phyloP scores from a whole-genome alignment of 2,888 invertebrate genomes.

The Chaetoderma sp. region DNA sequence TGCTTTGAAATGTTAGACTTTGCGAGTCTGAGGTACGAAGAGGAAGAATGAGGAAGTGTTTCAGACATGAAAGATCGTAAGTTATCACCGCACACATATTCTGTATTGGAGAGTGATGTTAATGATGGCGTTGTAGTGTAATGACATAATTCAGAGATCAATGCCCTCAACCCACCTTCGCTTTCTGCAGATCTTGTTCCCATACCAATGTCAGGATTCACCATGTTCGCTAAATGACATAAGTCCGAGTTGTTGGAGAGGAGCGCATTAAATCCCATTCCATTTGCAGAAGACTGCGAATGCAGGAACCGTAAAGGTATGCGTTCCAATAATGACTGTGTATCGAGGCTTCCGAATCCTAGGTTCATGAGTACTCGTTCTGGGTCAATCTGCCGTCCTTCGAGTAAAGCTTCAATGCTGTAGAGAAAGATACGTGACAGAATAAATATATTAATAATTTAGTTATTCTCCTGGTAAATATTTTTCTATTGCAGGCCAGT shows the following conservation, averaged over 20 bases:
- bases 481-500: too few relatives aligned
- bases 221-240: slow-evolving; percentile 35
- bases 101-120: too few relatives aligned
- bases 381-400: slow-evolving; percentile 87
- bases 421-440: slow-evolving; percentile 19
- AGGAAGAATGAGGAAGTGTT: too few relatives aligned
- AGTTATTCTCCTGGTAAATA: too few relatives aligned
- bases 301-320: slow-evolving; percentile 84
- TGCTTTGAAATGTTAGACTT: too few relatives aligned
- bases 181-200: too few relatives aligned
- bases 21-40: too few relatives aligned
- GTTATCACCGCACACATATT: too few relatives aligned
- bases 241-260: slow-evolving; percentile 67
- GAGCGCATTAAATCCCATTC: slow-evolving; percentile 84
- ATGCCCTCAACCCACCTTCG: too few relatives aligned
- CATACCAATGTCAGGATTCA: slow-evolving; percentile 21
- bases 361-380: slow-evolving; percentile 85
- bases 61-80: too few relatives aligned
- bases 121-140: too few relatives aligned
- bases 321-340: slow-evolving; percentile 69
- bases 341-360: slow-evolving; percentile 65
- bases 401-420: slow-evolving; percentile 75
- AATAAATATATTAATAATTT: not conserved
- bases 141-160: too few relatives aligned
- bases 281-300: slow-evolving; percentile 82